Evolutionary conservation across 2,888 invertebrate species (phyloP), one percentile per base, ranked within the genome.

Genomic region (Camptogramma bilineatum): DNA sequence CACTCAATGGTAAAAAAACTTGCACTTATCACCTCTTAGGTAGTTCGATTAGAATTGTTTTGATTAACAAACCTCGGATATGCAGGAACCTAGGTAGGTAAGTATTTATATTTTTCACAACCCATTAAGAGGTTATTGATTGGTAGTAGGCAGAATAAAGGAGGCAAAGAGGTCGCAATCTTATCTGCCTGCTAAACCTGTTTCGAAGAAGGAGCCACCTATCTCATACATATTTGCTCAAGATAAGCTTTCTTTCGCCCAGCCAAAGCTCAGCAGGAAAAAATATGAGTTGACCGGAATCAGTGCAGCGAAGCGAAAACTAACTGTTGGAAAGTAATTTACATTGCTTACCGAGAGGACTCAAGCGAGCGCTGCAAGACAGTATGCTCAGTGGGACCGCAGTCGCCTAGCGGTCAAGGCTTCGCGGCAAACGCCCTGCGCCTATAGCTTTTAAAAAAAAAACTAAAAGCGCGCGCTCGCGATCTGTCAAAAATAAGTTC

Each of bases 321-420:
- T 91, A 90, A 91, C 91, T 86, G 92, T 91, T 85, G 88, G 90
- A 89, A 91, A 90, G 90, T 88, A 85, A 87, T 87, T 86, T 87
- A 85, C 87, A 85, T 85, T 72, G 79, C 72, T 78, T 78, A 80
- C 74, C 74, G 78, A 82, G 82, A 83, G 85, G 83, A 83, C 82
- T 39, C 34, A 75, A 81, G 80, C 81, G 74, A 68, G 73, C 81
- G 83, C 82, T 79, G 72, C 78, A 77, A 83, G 80, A 80, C 77
- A 77, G 76, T 73, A 73, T 75, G 80, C 79, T 89, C 90, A 91
- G 91, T 92, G 73, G 76, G 83, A 80, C 88, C 87, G 86, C 83
- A 86, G 87, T 84, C 88, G 88, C 81, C 83, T 83, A 80, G 87
- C 92, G 91, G 92, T 91, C 91, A 91, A 92, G 91, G 89, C 88